Base-by-base conservation (phyloP, 1,140 invertebrate species). In the Wiebesia pumilae region DNA sequence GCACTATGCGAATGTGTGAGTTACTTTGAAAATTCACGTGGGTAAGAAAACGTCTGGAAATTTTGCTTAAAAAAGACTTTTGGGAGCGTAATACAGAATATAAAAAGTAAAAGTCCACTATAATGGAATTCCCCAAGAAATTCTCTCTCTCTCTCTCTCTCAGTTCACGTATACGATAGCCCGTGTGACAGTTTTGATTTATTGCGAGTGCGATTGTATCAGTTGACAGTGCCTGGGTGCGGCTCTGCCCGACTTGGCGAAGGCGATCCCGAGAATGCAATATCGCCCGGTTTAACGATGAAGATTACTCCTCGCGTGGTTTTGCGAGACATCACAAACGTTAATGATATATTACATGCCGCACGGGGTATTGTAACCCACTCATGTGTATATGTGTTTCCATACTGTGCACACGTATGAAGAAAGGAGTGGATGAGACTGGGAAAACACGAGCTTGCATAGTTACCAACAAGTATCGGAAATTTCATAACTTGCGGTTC, bases 201-300 rank as follows among this genome's bases (percentile, higher is more conserved):
- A 83, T 83, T 65, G 43, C 69, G 27, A 71, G 62, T 30, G 81
- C 81, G 81, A 83, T 83, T 83, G 81, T 83, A 83, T 83, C 69
- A 47, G 81, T 73, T 73, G 67, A 83, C 67, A 30, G 67, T 54
- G 38, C 51, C 80, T 43, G 58, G 58, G 58, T 67, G 58, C 38
- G 69, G 69, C 69, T 40, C 30, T 30, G 30, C 67, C 24, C 69
- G 35, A 73, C 69, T 73, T 40, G 75, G 62, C 79, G 9, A 65
- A 65, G 62, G 35, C 79, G 54, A 54, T 67, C 62, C 79, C 54
- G 58, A 35, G 81, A 82, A 71, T 71, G 81, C 81, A 82, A 82
- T 82, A 82, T 69, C 65, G 58, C 47, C 35, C 38, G 81, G 38
- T 71, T 51, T 58, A 71, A 47, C 81, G 62, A 71, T 19, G 38